Evolutionary conservation across 2,888 invertebrate genomes (phyloP).

Genomic region (Amblyjoppa fuscipennis): DNA sequence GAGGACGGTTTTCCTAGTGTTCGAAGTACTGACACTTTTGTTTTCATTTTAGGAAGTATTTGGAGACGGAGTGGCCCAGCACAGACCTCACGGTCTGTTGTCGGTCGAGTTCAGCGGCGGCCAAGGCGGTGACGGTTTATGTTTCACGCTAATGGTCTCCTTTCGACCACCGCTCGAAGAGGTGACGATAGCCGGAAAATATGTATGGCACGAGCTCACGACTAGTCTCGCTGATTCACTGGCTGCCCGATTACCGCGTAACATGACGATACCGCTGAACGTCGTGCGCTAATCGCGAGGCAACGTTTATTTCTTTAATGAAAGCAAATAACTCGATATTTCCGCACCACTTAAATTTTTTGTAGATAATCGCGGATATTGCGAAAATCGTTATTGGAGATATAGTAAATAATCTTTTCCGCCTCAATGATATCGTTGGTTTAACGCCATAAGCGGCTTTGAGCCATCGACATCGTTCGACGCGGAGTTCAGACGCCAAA

Average conservation of each 20-base stretch:
- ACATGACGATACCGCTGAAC: slow-evolving; percentile 93
- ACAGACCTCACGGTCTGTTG: slow-evolving; percentile 93
- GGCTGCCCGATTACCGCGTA: slow-evolving; percentile 90
- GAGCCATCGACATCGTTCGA: slow-evolving; percentile 25
- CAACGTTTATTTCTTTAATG: not conserved
- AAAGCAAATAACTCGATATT: slow-evolving; percentile 15
- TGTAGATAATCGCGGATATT: slow-evolving; percentile 11
- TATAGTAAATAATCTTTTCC: not conserved
- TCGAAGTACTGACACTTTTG: slow-evolving; percentile 7
- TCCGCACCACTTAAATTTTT: not conserved
- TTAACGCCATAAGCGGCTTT: not conserved
- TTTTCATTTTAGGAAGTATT: slow-evolving; percentile 90
- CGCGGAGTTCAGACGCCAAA: slow-evolving; percentile 37
- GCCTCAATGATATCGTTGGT: slow-evolving; percentile 44
- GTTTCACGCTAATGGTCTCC: slow-evolving; percentile 93
- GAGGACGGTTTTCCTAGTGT: slow-evolving; percentile 10
- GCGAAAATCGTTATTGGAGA: slow-evolving; percentile 6
- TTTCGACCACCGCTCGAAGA: slow-evolving; percentile 95
- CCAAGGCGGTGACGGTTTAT: slow-evolving; percentile 90
- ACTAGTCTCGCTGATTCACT: slow-evolving; percentile 90
- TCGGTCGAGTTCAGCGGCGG: slow-evolving; percentile 90
- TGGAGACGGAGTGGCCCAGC: slow-evolving; percentile 94
- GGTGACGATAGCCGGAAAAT: slow-evolving; percentile 94
- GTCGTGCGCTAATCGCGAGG: slow-evolving; percentile 89
- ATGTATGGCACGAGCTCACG: slow-evolving; percentile 94